These are phyloP conservation scores for Sialis fuliginosa DNA, from an alignment of 2,888 invertebrate species.

Conservation along the genomic window DNA sequence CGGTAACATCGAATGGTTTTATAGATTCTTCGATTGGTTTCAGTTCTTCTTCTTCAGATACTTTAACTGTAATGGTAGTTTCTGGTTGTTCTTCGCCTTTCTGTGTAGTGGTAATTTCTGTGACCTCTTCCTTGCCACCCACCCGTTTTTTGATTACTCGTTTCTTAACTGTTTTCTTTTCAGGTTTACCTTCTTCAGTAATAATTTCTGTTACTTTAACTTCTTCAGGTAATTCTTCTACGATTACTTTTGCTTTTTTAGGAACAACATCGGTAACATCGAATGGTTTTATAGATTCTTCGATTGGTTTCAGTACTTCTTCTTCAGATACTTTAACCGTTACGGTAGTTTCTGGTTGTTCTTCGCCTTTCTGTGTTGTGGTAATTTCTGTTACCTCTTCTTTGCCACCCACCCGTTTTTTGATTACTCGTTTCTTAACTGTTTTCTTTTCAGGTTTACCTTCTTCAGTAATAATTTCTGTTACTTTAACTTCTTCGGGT, in stretches of 20 bases:
- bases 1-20: conserved; percentile 8
- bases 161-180: conserved; percentile 16
- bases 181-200: conserved; percentile 18
- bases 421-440: conserved; percentile 8
- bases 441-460: conserved; percentile 7
- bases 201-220: conserved; percentile 17
- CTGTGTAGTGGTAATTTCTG: conserved; percentile 15
- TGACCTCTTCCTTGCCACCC: conserved; percentile 16
- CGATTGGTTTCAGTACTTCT: conserved; percentile 6
- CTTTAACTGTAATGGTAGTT: conserved; percentile 13
- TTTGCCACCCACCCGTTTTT: conserved; percentile 5
- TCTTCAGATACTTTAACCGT: conserved; percentile 9
- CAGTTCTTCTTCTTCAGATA: conserved; percentile 12
- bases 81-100: conserved; percentile 19
- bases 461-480: conserved; percentile 7
- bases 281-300: conserved; percentile 5
- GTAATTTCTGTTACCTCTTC: conserved; percentile 5
- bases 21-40: conserved; percentile 10
- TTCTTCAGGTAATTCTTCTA: conserved; percentile 17
- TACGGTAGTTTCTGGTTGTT: conserved; percentile 6
- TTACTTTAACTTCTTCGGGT: conserved; percentile 9
- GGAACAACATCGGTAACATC: neutral
- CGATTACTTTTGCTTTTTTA: neutral
- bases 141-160: conserved; percentile 17
- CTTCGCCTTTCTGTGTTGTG: conserved; percentile 3